Evolutionary conservation across 1,140 invertebrate genomes (phyloP).

Genomic region (Elymnias hypermnestra): DNA sequence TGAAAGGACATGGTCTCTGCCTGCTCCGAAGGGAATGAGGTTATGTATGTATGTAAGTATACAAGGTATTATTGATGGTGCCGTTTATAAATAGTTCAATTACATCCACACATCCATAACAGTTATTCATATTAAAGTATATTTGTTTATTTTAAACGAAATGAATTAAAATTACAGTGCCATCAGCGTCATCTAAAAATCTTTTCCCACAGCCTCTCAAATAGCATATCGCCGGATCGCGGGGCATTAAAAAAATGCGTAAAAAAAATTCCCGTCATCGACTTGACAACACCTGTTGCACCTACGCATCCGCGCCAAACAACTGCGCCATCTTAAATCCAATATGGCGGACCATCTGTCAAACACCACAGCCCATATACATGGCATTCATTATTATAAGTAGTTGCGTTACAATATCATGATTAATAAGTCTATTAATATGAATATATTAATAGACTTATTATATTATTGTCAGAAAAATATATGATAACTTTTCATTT

Average conservation of each 20-base stretch:
- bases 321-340: constrained; percentile 43
- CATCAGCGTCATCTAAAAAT: not conserved
- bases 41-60: too few relatives aligned
- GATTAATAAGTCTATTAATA: too few relatives aligned
- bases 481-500: too few relatives aligned
- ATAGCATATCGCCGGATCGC: constrained; percentile 20
- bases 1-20: too few relatives aligned
- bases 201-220: constrained; percentile 17
- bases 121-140: too few relatives aligned
- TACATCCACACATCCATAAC: too few relatives aligned
- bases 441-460: too few relatives aligned
- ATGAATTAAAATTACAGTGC: not conserved
- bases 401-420: too few relatives aligned
- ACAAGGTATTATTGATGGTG: too few relatives aligned
- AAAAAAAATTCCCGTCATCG: constrained; percentile 30
- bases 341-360: constrained; percentile 63
- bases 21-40: too few relatives aligned
- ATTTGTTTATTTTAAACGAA: not conserved
- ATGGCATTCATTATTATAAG: constrained; percentile 2
- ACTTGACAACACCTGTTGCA: constrained; percentile 53
- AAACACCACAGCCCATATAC: constrained; percentile 40
- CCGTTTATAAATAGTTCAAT: too few relatives aligned
- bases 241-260: constrained; percentile 30
- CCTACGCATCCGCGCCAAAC: constrained; percentile 55
- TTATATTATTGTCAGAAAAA: too few relatives aligned